These are phyloP conservation scores for Ophion ventricosus DNA, from an alignment of 2,888 invertebrate species.

Conservation along the genomic window DNA sequence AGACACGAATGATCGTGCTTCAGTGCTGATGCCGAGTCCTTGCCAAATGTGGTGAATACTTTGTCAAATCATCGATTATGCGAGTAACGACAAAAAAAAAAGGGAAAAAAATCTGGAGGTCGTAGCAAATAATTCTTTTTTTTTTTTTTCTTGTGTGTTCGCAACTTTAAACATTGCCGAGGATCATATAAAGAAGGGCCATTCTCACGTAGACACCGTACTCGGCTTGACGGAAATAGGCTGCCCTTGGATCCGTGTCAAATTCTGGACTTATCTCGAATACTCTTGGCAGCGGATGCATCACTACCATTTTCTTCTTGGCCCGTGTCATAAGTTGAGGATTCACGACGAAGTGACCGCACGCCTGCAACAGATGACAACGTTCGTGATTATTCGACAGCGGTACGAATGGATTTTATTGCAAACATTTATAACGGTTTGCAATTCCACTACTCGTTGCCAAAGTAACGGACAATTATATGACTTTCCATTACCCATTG, in stretches of 20 bases:
- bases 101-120: not conserved
- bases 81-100: not conserved
- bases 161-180: conserved; percentile 84
- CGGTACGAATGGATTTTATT: not conserved
- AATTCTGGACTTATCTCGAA: conserved; percentile 97
- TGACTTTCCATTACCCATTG: too few species aligned
- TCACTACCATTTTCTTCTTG: conserved; percentile 96
- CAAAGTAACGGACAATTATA: too few species aligned
- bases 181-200: conserved; percentile 96
- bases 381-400: not conserved
- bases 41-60: not conserved
- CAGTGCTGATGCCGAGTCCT: not conserved
- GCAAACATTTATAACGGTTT: too few species aligned
- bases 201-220: conserved; percentile 99
- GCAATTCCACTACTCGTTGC: too few species aligned
- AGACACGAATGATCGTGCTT: not conserved
- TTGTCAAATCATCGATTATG: not conserved
- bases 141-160: not conserved
- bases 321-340: conserved; percentile 98
- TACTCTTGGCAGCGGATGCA: conserved; percentile 98
- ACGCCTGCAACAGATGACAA: conserved; percentile 85
- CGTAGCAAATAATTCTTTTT: not conserved
- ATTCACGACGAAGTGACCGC: conserved; percentile 95
- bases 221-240: conserved; percentile 99
- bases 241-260: conserved; percentile 98